Evolutionary conservation across 2,797 vertebrate genomes (phyloP), one percentile per base, ranked within the genome.

Genomic region (Hippopotamyrus pictus): DNA sequence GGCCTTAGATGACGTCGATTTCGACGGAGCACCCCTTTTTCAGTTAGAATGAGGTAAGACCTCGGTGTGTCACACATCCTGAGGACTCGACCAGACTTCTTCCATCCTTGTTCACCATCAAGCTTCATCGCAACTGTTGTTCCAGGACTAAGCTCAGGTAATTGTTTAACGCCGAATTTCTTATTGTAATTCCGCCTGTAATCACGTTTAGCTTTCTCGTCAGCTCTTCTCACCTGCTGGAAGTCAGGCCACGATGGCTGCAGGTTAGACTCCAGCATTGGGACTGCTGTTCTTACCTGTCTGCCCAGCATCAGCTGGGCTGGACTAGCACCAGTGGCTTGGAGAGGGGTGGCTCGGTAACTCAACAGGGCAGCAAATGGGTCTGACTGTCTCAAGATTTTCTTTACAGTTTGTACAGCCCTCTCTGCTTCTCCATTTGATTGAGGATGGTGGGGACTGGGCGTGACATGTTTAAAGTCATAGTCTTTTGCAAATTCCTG

Each of bases 81-180:
- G 46, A 54, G 59, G 11, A 90, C 89, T 84, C 65, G 17, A 84
- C 69, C 54, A 54, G 44, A 4, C 37, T 48, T 90, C 37, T 53
- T 86, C 87, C 86, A 88, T 8, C 82, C 79, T 48, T 33, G 54
- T 19, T 90, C 37, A 5, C 41, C 44, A 19, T 90, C 54, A 69
- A 90, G 79, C 53, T 90, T 90, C 57, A 90, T 25, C 3, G 85
- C 41, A 7, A 90, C 90, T 33, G 19, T 85, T 22, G 25, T 51
- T 14, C 89, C 82, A 11, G 79, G 82, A 12, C 33, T 9, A 33
- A 89, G 69, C 53, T 54, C 33, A 53, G 90, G 88, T 33, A 87
- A 69, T 11, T 44, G 14, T 86, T 46, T 73, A 33, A 59, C n/a
- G 51, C 51, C 51, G 0, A 53, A 53, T 53, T 14, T 53, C 51